Percentiles rank a stretch among this genome's conserved stretches.
These are phyloP conservation scores for Sebastes wilsoni DNA, from an alignment of 2,797 vertebrate genomes.

Conservation along the genomic window DNA sequence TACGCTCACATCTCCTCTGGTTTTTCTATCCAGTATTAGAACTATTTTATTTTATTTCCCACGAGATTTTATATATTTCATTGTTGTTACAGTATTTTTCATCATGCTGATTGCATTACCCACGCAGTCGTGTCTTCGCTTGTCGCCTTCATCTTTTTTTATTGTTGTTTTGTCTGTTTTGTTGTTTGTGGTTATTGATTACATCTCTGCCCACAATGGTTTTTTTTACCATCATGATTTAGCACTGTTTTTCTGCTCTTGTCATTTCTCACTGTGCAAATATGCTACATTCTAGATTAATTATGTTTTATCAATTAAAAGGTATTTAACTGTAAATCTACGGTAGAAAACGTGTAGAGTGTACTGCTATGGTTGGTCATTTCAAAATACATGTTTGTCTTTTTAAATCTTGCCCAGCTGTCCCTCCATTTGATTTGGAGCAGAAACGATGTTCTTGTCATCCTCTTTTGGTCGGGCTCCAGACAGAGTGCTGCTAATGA, in stretches of 20 bases:
- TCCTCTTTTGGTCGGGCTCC: conserved; percentile 42
- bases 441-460: conserved; percentile 52
- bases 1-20: background rate
- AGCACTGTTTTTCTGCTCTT: conserved; percentile 8
- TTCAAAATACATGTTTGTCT: background rate
- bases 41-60: conserved; percentile 11
- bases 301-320: background rate
- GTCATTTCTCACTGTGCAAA: conserved; percentile 10
- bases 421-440: conserved; percentile 35
- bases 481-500: conserved; percentile 73
- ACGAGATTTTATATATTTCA: conserved; percentile 1
- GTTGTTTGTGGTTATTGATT: conserved; percentile 38
- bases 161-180: conserved; percentile 32
- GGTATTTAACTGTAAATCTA: background rate
- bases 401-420: background rate
- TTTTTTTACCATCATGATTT: conserved; percentile 23
- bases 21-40: background rate
- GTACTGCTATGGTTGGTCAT: background rate
- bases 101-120: conserved; percentile 25
- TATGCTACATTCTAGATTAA: background rate
- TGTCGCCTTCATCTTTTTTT: conserved; percentile 25
- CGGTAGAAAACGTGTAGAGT: background rate
- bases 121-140: background rate
- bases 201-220: background rate
- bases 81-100: conserved; percentile 31